Conservation (phyloP, 1,140 invertebrate species). For the Cherax destructor region DNA sequence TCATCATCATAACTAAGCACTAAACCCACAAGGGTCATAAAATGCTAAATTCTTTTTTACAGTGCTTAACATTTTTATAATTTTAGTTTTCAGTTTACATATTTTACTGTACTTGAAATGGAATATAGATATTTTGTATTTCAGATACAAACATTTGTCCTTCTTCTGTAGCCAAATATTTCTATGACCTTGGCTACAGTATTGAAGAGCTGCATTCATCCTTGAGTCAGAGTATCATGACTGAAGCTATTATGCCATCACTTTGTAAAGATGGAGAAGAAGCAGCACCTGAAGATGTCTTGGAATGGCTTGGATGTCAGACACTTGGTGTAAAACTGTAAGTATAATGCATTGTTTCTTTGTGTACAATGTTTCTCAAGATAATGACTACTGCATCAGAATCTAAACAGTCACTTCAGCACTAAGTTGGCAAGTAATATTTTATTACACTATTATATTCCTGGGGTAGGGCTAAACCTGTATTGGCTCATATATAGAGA, state of each 20-base stretch:
- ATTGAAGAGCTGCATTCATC: conserved; percentile 11
- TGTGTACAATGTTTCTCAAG: background rate
- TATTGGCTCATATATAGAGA: no score
- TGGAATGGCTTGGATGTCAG: conserved; percentile 57
- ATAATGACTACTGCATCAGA: background rate
- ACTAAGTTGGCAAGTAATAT: no score
- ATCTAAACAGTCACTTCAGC: no score
- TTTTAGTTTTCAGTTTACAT: no score
- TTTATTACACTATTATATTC: no score
- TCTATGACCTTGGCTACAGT: conserved; percentile 40
- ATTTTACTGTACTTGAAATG: no score
- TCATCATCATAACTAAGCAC: no score
- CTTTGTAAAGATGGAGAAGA: background rate
- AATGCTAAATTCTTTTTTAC: no score
- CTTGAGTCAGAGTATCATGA: background rate
- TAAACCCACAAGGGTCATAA: no score
- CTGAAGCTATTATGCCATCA: conserved; percentile 16
- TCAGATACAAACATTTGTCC: conserved; percentile 43
- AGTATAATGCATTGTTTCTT: conserved; percentile 2
- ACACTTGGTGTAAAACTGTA: conserved; percentile 41
- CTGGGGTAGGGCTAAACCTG: no score
- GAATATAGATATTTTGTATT: background rate
- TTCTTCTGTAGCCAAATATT: conserved; percentile 57
- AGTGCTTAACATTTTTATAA: no score
- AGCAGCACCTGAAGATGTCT: conserved; percentile 34